phyloP scores from a whole-genome alignment of 2,113 vertebrate genomes.

The Copsychus sechellarum region DNA sequence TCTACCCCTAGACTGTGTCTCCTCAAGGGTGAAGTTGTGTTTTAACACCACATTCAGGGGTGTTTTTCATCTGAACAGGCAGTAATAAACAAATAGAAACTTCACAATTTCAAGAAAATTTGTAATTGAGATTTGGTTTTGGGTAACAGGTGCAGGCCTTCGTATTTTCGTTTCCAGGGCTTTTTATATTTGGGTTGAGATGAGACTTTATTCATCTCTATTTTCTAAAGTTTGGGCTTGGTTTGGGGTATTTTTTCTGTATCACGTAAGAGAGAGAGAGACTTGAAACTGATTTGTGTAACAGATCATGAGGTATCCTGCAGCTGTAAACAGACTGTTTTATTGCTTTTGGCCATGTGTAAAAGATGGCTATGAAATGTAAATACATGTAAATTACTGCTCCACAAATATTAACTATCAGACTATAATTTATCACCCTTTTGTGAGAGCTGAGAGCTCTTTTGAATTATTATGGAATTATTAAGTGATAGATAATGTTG shows the following conservation, averaged over 20 bases:
- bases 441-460: not conserved
- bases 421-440: not conserved
- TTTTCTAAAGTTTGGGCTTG: not conserved
- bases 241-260: not conserved
- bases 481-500: not conserved
- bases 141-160: not conserved
- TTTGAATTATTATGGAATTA: not conserved
- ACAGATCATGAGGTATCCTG: not conserved
- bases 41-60: not conserved
- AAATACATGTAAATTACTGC: not conserved
- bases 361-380: not conserved
- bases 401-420: not conserved
- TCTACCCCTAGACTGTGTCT: not conserved
- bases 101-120: not conserved
- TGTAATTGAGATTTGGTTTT: not conserved
- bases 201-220: not conserved
- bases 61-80: not conserved
- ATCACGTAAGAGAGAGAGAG: not conserved
- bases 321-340: not conserved
- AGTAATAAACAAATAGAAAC: not conserved
- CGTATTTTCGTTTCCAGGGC: not conserved
- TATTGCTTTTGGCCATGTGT: not conserved
- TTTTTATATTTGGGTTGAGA: not conserved
- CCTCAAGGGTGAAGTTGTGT: rapidly evolving
- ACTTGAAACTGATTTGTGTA: not conserved